A percentile compares a stretch with the other conserved stretches of the same genome.
Conservation (phyloP, 1,140 invertebrate genomes). For the Pomacea maculata region DNA sequence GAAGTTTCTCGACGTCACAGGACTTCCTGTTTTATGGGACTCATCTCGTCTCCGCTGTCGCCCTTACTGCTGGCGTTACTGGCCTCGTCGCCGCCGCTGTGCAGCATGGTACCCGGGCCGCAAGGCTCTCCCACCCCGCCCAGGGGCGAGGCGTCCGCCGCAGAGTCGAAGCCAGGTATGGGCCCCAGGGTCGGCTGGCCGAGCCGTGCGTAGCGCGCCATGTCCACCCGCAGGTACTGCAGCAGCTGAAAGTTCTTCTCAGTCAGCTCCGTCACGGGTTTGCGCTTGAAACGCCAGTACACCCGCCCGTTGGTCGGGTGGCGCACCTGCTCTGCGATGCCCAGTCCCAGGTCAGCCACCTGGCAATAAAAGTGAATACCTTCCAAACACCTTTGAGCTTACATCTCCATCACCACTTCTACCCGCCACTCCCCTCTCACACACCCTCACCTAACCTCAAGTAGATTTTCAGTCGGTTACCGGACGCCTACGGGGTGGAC, state of each 20-base stretch:
- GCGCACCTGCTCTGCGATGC: slow-evolving; percentile 36
- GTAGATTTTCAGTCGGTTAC: too few relatives aligned
- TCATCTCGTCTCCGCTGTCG: neutral
- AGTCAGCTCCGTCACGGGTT: slow-evolving; percentile 27
- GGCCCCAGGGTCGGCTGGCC: slow-evolving; percentile 17
- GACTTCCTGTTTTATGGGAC: slow-evolving; percentile 12
- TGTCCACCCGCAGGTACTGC: slow-evolving; percentile 39
- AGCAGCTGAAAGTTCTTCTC: slow-evolving; percentile 38
- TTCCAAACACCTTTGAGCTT: too few relatives aligned
- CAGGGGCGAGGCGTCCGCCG: neutral
- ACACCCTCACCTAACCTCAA: too few relatives aligned
- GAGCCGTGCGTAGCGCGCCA: slow-evolving; percentile 36
- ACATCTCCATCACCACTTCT: too few relatives aligned
- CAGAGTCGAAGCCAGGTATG: neutral
- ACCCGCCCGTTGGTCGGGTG: slow-evolving; percentile 42
- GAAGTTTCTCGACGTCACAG: neutral
- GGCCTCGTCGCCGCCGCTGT: neutral
- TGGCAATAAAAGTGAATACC: too few relatives aligned
- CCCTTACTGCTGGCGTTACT: slow-evolving; percentile 11
- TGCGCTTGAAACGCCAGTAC: slow-evolving; percentile 44
- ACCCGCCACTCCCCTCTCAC: too few relatives aligned
- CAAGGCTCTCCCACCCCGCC: neutral
- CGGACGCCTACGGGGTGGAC: too few relatives aligned
- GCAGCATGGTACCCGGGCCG: neutral
- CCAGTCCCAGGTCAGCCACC: slow-evolving; percentile 20